A percentile compares a stretch with the other conserved stretches of the same genome.
Evolutionary conservation across 2,113 vertebrate genomes (phyloP).

Genomic region (Dromas ardeola): DNA sequence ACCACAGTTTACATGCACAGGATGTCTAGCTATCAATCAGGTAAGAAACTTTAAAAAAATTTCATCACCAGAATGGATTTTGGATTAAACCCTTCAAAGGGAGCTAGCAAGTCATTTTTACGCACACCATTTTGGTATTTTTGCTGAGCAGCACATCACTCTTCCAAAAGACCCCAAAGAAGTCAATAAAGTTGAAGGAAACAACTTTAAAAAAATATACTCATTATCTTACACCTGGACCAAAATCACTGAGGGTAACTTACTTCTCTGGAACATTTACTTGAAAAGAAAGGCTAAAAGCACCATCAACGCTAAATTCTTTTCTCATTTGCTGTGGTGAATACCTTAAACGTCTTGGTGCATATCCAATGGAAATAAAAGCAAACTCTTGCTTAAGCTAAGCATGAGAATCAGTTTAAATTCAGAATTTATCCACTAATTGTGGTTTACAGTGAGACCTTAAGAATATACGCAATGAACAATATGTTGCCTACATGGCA

Average conservation of each 20-base stretch:
- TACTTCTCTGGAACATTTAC: not conserved
- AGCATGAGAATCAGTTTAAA: not conserved
- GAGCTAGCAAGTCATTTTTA: not conserved
- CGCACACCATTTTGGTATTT: not conserved
- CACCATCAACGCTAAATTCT: not conserved
- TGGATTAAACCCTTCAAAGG: not conserved
- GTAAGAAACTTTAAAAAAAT: not conserved
- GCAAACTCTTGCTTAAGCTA: not conserved
- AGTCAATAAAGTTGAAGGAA: not conserved
- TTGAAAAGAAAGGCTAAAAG: not conserved
- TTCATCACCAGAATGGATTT: not conserved
- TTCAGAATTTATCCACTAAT: not conserved
- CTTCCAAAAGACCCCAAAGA: not conserved
- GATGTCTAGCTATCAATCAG: not conserved
- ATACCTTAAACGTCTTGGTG: not conserved
- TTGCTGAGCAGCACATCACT: not conserved
- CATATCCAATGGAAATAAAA: not conserved
- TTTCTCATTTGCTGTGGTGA: not conserved
- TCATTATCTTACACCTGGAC: not conserved
- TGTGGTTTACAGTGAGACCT: not conserved
- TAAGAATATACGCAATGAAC: not conserved
- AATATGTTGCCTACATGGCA: not conserved
- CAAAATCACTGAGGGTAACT: not conserved
- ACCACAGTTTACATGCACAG: not conserved
- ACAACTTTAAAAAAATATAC: not conserved